Evolutionary conservation across 2,113 vertebrate genomes (phyloP).

Genomic region (Dissostichus mawsoni): DNA sequence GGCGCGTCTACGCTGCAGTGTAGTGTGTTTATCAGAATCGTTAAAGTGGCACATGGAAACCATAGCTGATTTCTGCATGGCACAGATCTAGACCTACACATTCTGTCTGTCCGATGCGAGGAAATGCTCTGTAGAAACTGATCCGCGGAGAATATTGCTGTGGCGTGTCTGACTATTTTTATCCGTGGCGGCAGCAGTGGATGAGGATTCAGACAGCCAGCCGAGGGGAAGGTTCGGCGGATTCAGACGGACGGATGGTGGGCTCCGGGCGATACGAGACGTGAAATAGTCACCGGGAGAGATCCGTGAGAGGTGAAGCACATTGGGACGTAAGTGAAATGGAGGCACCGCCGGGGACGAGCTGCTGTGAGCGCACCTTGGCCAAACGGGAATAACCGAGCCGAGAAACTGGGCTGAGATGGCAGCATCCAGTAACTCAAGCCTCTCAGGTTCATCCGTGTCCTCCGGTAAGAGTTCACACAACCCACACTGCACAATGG

Average conservation of each 20-base stretch:
- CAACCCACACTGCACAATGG: not conserved
- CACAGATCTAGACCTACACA: constrained; percentile 24
- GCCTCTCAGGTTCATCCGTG: constrained; percentile 95
- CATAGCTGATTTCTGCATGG: constrained; percentile 53
- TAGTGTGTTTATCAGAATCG: constrained; percentile 74
- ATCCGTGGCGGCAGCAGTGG: constrained; percentile 14
- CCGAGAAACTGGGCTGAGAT: constrained; percentile 79
- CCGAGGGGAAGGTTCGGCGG: constrained; percentile 21
- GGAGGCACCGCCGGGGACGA: constrained; percentile 72
- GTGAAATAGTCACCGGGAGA: constrained; percentile 25
- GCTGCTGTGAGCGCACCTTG: constrained; percentile 75
- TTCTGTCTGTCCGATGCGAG: not conserved
- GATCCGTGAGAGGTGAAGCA: constrained; percentile 50
- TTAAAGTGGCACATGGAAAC: constrained; percentile 84
- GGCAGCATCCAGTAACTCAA: constrained; percentile 98
- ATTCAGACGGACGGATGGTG: constrained; percentile 30
- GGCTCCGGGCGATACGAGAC: constrained; percentile 29
- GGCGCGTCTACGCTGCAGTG: constrained; percentile 78
- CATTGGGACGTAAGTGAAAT: constrained; percentile 62
- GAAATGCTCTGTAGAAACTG: constrained; percentile 1
- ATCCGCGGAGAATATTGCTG: constrained; percentile 9
- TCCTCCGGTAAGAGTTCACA: constrained; percentile 91
- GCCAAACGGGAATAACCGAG: constrained; percentile 77
- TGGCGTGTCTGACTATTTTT: constrained; percentile 11
- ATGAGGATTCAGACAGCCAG: constrained; percentile 52